These are phyloP conservation scores for Aplodontia rufa DNA, from an alignment of 2,113 vertebrate genomes.

Conservation along the genomic window DNA sequence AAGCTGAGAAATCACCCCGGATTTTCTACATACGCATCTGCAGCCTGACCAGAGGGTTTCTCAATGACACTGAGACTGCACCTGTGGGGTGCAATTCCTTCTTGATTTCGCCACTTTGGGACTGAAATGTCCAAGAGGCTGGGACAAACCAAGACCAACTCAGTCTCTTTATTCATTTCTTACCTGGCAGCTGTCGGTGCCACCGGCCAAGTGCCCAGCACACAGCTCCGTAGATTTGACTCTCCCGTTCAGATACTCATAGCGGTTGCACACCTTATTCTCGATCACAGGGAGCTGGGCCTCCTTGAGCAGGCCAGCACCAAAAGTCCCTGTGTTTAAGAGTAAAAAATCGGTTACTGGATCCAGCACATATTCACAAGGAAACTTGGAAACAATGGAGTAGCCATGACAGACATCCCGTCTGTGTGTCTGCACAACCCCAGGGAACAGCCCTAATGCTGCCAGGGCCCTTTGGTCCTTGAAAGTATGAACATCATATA, in stretches of 20 bases:
- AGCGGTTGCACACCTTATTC: conserved; percentile 94
- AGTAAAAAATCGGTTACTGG: not conserved
- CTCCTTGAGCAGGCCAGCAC: conserved; percentile 90
- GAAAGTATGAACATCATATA: not conserved
- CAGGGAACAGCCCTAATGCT: no score
- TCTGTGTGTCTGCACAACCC: rapidly evolving
- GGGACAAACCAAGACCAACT: rapidly evolving
- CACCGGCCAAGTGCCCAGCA: conserved; percentile 92
- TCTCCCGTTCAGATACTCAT: conserved; percentile 86
- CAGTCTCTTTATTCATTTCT: not conserved
- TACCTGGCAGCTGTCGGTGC: conserved; percentile 95
- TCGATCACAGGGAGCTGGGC: conserved; percentile 95
- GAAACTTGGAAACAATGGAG: not conserved
- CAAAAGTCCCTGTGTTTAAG: conserved; percentile 86
- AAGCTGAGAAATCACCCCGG: not conserved
- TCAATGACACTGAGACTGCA: not conserved
- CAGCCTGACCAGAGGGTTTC: not conserved
- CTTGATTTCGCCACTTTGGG: not conserved
- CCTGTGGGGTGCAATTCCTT: not conserved
- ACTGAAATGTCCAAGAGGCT: not conserved
- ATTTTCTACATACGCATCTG: rapidly evolving
- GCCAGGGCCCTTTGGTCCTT: not conserved
- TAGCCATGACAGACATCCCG: rapidly evolving
- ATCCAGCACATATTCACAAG: not conserved
- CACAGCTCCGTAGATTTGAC: conserved; percentile 91